Percentiles rank a stretch among this genome's conserved stretches.
phyloP scores from a whole-genome alignment of 1,140 invertebrate genomes.

The Heliconius hewitsoni region DNA sequence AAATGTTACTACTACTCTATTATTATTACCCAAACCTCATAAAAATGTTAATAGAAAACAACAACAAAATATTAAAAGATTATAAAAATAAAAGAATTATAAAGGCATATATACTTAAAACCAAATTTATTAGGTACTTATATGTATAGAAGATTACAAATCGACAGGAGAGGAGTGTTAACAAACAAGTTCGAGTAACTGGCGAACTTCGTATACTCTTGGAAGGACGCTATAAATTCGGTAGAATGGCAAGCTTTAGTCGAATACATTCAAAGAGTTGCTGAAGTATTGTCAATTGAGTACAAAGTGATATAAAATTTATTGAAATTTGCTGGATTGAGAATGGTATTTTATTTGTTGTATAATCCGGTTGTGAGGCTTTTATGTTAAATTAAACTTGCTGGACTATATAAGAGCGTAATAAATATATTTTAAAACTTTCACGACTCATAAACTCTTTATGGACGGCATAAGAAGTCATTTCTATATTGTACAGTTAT shows the following conservation, averaged over 20 bases:
- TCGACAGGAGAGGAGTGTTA: slow-evolving; percentile 33
- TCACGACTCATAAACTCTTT: no score
- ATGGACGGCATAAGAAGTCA: no score
- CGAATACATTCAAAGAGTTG: slow-evolving; percentile 44
- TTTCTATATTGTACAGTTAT: no score
- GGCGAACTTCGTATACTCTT: slow-evolving; percentile 37
- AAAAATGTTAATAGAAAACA: no score
- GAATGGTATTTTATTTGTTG: neutral
- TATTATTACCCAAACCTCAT: no score
- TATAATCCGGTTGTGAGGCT: neutral
- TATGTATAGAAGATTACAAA: slow-evolving; percentile 33
- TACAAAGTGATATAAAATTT: slow-evolving; percentile 41
- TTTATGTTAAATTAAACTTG: no score
- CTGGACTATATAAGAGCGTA: no score
- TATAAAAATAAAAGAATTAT: no score
- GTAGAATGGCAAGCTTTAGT: slow-evolving; percentile 43
- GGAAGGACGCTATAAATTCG: slow-evolving; percentile 47
- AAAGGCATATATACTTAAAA: neutral
- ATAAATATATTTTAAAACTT: no score
- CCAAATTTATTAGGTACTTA: slow-evolving; percentile 6
- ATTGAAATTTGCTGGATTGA: slow-evolving; percentile 24
- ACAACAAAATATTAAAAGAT: no score
- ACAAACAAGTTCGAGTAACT: slow-evolving; percentile 45
- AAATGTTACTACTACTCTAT: no score
- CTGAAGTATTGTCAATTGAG: slow-evolving; percentile 40